Percentiles rank a stretch among this genome's conserved stretches.
phyloP scores from a whole-genome alignment of 1,140 invertebrate species.

The Hyphantria cunea region DNA sequence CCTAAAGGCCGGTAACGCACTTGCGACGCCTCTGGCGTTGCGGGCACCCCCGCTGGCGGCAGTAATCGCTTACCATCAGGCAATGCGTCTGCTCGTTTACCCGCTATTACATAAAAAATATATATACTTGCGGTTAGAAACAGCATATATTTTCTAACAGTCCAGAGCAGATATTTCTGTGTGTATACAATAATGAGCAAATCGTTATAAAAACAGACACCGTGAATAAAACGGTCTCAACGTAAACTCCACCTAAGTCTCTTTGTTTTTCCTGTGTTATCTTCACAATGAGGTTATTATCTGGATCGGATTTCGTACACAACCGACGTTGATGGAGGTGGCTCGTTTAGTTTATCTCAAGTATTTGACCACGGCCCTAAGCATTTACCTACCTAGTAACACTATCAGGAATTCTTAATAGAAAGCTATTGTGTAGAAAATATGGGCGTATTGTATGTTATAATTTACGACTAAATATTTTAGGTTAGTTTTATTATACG shows the following conservation, averaged over 20 bases:
- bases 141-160: too few relatives aligned
- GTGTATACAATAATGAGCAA: not conserved
- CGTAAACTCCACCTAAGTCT: constrained; percentile 18
- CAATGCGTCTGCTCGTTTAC: too few relatives aligned
- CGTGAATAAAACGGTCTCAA: constrained; percentile 2
- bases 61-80: too few relatives aligned
- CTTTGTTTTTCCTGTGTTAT: constrained; percentile 24
- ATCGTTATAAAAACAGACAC: not conserved
- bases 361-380: not conserved
- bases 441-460: too few relatives aligned
- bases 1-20: too few relatives aligned
- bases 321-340: constrained; percentile 21
- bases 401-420: not conserved
- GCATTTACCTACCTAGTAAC: constrained; percentile 3
- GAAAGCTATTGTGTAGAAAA: not conserved
- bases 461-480: too few relatives aligned
- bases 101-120: too few relatives aligned
- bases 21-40: too few relatives aligned
- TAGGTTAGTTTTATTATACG: too few relatives aligned
- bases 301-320: constrained; percentile 14
- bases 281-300: constrained; percentile 21
- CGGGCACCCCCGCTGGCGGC: too few relatives aligned
- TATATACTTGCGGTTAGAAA: too few relatives aligned
- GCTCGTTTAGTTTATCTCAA: constrained; percentile 7
- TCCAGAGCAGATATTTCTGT: not conserved